Evolutionary conservation across 2,113 vertebrate species (phyloP).

Genomic region (Rhinopomastus cyanomelas): DNA sequence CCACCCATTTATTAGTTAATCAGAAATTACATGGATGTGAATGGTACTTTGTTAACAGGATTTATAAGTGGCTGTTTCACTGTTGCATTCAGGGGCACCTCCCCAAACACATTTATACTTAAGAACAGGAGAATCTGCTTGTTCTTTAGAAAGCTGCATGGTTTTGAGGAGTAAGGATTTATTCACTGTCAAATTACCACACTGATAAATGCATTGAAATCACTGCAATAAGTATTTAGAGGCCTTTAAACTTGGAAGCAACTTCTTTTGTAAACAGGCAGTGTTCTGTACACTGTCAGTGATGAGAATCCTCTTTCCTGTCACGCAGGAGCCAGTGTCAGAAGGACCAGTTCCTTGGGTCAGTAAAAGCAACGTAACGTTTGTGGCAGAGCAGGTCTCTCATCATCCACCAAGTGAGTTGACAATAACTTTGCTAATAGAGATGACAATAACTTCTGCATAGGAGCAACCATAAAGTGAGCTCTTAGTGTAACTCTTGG

Average conservation of each 20-base stretch:
- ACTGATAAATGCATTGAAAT: not conserved
- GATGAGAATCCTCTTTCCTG: not conserved
- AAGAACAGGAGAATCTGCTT: not conserved
- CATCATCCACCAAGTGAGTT: slow-evolving; percentile 98
- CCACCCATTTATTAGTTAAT: not conserved
- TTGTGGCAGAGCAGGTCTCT: slow-evolving; percentile 98
- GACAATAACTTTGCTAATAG: not conserved
- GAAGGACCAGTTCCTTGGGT: slow-evolving; percentile 93
- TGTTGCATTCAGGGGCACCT: not conserved
- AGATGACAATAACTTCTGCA: not conserved
- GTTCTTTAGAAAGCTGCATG: not conserved
- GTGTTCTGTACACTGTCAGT: not conserved
- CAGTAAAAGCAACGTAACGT: slow-evolving; percentile 88
- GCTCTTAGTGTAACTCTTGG: not conserved
- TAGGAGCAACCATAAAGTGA: not conserved
- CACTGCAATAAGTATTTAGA: not conserved
- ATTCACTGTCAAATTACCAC: not conserved
- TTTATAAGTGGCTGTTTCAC: not conserved
- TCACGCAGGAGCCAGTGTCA: slow-evolving; percentile 84
- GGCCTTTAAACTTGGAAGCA: not conserved
- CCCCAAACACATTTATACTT: not conserved
- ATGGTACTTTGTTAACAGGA: not conserved
- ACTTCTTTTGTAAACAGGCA: not conserved
- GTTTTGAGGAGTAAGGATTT: not conserved
- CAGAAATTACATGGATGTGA: not conserved